phyloP scores from a whole-genome alignment of 35 echinoderm and acorn worm genomes.

The Diadema setosum region DNA sequence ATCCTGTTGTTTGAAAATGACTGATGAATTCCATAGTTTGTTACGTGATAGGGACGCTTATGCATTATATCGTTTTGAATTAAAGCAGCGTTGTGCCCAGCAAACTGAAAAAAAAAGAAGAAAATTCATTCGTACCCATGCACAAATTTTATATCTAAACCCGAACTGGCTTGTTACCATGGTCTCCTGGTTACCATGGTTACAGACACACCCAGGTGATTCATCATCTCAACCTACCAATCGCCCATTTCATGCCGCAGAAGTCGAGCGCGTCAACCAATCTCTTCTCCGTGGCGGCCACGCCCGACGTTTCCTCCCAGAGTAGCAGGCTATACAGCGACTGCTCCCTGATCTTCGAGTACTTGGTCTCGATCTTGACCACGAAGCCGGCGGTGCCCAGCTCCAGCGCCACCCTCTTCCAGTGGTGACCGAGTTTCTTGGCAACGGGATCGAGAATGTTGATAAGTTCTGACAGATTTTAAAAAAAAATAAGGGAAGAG shows the following conservation, averaged over 20 bases:
- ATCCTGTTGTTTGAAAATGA: too few species aligned
- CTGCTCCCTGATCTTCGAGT: slow-evolving; percentile 74
- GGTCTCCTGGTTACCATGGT: neutral
- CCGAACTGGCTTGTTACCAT: neutral
- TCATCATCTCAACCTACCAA: neutral
- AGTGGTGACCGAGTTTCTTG: slow-evolving; percentile 81
- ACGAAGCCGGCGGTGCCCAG: slow-evolving; percentile 64
- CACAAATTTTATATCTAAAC: neutral
- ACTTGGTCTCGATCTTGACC: slow-evolving; percentile 78
- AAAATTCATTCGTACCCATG: neutral
- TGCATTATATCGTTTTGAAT: neutral
- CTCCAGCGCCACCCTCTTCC: slow-evolving; percentile 81
- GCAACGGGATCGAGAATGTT: slow-evolving; percentile 79
- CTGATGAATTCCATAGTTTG: too few species aligned
- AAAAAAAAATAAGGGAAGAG: neutral
- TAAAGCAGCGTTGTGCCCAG: neutral
- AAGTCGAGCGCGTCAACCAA: slow-evolving; percentile 68
- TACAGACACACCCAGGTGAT: neutral
- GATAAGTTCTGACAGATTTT: slow-evolving; percentile 52
- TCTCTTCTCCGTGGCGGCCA: slow-evolving; percentile 83
- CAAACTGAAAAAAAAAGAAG: neutral
- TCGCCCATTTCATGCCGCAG: slow-evolving; percentile 68
- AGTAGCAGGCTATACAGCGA: slow-evolving; percentile 78
- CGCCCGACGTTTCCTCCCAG: slow-evolving; percentile 89
- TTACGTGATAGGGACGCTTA: too few species aligned